phyloP scores from a whole-genome alignment of 37 sponge, comb jelly and placozoan species.

The Halisarca cf. caerulea region DNA sequence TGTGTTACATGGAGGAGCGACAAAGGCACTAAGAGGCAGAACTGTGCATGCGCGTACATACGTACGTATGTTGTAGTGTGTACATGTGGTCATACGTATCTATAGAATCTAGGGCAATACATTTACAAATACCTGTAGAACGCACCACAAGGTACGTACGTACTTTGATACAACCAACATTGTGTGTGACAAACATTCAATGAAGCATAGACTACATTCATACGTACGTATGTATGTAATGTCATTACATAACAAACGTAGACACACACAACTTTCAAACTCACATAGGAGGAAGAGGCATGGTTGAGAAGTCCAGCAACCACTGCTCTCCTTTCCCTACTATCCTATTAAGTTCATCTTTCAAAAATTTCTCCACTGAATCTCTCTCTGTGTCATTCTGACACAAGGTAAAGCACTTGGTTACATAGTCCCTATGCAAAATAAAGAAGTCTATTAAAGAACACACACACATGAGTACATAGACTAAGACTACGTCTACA shows the following conservation, averaged over 20 bases:
- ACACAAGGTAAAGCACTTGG: slow-evolving; percentile 64
- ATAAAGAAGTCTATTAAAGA: neutral
- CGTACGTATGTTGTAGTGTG: too few relatives aligned
- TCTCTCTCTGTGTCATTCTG: slow-evolving; percentile 51
- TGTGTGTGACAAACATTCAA: too few relatives aligned
- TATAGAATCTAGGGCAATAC: too few relatives aligned
- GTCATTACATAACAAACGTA: neutral
- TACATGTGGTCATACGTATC: too few relatives aligned
- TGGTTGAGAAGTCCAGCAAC: slow-evolving; percentile 70
- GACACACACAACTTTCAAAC: neutral
- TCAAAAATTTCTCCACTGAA: slow-evolving; percentile 54
- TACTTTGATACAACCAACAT: too few relatives aligned
- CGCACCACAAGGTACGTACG: too few relatives aligned
- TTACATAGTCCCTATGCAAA: slow-evolving; percentile 44
- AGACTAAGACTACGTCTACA: too few relatives aligned
- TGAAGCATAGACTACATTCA: neutral
- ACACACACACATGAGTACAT: too few relatives aligned
- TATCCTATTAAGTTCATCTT: slow-evolving; percentile 49
- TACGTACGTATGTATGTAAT: neutral
- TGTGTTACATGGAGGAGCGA: too few relatives aligned
- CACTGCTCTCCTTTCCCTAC: slow-evolving; percentile 62
- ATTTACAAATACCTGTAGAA: too few relatives aligned
- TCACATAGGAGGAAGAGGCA: slow-evolving; percentile 75
- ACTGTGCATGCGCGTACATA: too few relatives aligned
- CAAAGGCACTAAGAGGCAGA: too few relatives aligned